Percentiles rank a stretch among this genome's conserved stretches.
Conservation (phyloP, 2,113 vertebrate genomes). For the Scopus umbretta region DNA sequence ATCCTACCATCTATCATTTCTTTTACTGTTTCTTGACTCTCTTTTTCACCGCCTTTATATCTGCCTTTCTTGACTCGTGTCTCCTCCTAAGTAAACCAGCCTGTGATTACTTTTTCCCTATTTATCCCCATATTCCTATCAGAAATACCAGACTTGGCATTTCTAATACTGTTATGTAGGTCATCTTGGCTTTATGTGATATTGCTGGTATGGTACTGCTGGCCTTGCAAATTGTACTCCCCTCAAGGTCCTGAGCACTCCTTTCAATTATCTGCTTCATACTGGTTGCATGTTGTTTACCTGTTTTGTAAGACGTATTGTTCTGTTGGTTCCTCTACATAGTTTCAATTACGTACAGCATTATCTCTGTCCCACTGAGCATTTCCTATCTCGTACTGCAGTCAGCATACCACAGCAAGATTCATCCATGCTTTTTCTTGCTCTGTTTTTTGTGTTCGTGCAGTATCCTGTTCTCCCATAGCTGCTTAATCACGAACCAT, state of each 20-base stretch:
- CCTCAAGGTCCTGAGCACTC: background rate
- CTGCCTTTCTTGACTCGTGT: background rate
- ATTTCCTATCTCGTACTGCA: background rate
- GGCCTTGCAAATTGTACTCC: background rate
- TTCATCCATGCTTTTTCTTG: background rate
- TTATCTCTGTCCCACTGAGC: background rate
- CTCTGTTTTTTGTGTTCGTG: background rate
- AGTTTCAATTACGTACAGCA: background rate
- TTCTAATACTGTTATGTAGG: background rate
- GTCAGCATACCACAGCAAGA: background rate
- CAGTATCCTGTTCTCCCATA: background rate
- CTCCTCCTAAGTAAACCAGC: background rate
- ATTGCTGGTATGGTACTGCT: background rate
- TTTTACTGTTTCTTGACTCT: background rate
- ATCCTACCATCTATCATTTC: background rate
- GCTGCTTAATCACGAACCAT: background rate
- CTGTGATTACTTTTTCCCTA: background rate
- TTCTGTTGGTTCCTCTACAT: background rate
- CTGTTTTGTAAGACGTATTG: background rate
- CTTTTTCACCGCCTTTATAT: background rate
- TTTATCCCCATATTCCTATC: background rate
- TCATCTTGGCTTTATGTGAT: background rate
- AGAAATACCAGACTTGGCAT: background rate
- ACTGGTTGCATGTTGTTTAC: background rate
- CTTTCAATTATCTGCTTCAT: background rate